These are phyloP conservation scores for Drosophila nr. perissopoda DNA, from an alignment of 2,888 invertebrate species.

Conservation along the genomic window DNA sequence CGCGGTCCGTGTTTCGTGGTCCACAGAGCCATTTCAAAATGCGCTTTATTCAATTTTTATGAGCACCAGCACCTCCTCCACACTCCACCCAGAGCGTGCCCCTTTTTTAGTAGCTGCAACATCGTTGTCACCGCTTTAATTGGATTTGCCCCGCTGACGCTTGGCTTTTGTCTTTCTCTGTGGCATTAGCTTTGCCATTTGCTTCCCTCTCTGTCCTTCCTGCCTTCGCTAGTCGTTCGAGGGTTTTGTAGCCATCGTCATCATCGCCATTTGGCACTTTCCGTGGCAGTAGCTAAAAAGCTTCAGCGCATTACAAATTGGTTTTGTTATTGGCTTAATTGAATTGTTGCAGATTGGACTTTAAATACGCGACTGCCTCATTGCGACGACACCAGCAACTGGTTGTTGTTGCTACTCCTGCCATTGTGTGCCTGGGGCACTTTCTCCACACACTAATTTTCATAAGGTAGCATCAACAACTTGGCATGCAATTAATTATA, in stretches of 20 bases:
- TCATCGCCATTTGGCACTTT: slow-evolving; percentile 27
- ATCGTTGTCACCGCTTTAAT: slow-evolving; percentile 70
- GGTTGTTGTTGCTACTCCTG: slow-evolving; percentile 19
- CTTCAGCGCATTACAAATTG: slow-evolving; percentile 76
- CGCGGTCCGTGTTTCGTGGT: slow-evolving; percentile 15
- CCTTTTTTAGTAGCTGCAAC: slow-evolving; percentile 70
- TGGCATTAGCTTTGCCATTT: slow-evolving; percentile 47
- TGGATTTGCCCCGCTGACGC: slow-evolving; percentile 71
- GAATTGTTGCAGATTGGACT: slow-evolving; percentile 76
- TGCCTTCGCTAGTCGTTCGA: slow-evolving; percentile 27
- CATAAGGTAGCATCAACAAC: slow-evolving; percentile 57
- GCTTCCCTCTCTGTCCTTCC: neutral
- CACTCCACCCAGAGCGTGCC: slow-evolving; percentile 8
- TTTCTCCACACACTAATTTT: slow-evolving; percentile 42
- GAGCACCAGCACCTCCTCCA: slow-evolving; percentile 22
- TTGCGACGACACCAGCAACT: neutral
- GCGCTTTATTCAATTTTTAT: slow-evolving; percentile 76
- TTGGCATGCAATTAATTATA: slow-evolving; percentile 66
- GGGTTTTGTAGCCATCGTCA: slow-evolving; percentile 35
- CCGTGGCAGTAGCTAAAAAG: slow-evolving; percentile 61
- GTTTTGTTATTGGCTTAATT: slow-evolving; percentile 78
- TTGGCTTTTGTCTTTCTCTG: slow-evolving; percentile 55
- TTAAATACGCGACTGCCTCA: slow-evolving; percentile 53
- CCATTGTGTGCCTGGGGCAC: slow-evolving; percentile 23
- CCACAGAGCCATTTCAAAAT: slow-evolving; percentile 63